Conservation (phyloP, 2,113 vertebrate species). For the Cyphomyrus plagiostoma region DNA sequence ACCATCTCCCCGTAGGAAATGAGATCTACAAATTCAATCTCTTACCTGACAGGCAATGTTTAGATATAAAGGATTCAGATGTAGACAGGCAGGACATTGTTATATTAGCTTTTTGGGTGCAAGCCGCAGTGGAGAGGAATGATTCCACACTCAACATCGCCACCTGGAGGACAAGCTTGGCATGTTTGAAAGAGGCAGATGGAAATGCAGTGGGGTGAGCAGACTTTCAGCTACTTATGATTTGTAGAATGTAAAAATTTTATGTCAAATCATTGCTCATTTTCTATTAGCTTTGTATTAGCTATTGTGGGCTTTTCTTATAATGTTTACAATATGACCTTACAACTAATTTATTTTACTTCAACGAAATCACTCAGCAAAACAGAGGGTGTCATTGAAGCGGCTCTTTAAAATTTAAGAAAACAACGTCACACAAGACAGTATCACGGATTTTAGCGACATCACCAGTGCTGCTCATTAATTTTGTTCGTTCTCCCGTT, state of each 20-base stretch:
- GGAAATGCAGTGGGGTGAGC: background rate
- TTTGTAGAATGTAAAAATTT: background rate
- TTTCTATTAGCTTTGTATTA: background rate
- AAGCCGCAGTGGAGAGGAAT: background rate
- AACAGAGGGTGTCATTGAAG: background rate
- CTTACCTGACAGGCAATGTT: slow-evolving; percentile 37
- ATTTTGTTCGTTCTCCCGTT: slow-evolving; percentile 38
- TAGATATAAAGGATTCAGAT: slow-evolving; percentile 41
- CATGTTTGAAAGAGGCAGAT: background rate
- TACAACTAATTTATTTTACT: background rate
- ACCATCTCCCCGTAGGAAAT: slow-evolving; percentile 48
- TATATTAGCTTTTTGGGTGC: slow-evolving; percentile 34
- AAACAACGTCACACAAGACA: background rate
- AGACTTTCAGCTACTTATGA: background rate
- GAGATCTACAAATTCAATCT: slow-evolving; percentile 46
- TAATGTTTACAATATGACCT: background rate
- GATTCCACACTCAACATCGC: slow-evolving; percentile 36
- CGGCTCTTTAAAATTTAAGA: background rate
- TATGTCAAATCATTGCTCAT: background rate
- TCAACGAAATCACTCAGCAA: background rate
- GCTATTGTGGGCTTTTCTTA: background rate
- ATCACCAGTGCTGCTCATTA: slow-evolving; percentile 41
- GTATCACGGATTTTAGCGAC: slow-evolving; percentile 26
- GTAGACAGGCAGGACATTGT: slow-evolving; percentile 36
- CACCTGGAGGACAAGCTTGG: slow-evolving; percentile 37